Conservation (phyloP, 2,113 vertebrate species). For the Ibidorhyncha struthersii region DNA sequence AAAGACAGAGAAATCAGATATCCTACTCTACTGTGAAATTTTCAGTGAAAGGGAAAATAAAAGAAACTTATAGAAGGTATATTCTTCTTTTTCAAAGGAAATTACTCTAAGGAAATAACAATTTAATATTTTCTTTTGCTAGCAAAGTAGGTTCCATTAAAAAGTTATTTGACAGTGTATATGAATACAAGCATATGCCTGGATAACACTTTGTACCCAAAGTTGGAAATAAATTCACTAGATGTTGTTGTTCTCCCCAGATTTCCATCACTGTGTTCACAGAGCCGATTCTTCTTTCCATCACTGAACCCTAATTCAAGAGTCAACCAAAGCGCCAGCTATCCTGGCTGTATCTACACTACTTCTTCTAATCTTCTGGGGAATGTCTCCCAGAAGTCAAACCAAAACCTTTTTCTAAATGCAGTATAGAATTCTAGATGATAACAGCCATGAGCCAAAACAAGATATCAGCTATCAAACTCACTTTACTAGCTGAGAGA, state of each 20-base stretch:
- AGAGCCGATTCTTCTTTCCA: background rate
- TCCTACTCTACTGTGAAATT: background rate
- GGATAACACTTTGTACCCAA: fast-evolving
- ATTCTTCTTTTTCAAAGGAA: background rate
- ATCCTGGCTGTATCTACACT: fast-evolving
- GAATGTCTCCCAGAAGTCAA: background rate
- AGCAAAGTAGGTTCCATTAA: background rate
- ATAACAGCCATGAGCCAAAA: background rate
- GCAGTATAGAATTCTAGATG: background rate
- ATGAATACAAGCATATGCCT: background rate
- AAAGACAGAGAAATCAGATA: background rate
- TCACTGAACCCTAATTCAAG: background rate
- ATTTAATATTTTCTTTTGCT: background rate
- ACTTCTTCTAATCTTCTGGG: background rate
- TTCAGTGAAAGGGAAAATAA: background rate
- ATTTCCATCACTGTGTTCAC: background rate
- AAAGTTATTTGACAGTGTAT: background rate
- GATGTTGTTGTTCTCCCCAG: background rate
- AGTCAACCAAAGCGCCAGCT: background rate
- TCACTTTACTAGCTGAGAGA: background rate
- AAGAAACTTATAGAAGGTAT: background rate
- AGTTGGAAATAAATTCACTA: background rate
- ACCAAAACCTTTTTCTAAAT: background rate
- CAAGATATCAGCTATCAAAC: background rate
- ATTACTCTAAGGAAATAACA: background rate